Evolutionary conservation across 2,797 vertebrate genomes (phyloP), one percentile per base, ranked within the genome.

Genomic region (Schizothorax lantsangensis): DNA sequence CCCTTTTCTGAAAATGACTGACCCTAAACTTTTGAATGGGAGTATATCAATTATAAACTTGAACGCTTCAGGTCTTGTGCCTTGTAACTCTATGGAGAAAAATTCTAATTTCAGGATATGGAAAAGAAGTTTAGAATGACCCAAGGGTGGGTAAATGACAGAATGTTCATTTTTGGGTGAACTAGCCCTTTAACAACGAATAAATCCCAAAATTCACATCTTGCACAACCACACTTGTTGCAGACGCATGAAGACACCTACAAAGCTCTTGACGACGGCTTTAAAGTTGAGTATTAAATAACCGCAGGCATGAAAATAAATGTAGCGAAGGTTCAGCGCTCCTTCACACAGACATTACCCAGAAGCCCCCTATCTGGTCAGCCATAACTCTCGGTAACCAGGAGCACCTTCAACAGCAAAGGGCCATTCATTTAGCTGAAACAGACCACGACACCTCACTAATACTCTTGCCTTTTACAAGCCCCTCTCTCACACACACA

Each of bases 391-490:
- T 68, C 45, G 14, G 66, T 79, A 68, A 84, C 72, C 82, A 86
- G 87, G 72, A 81, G 62, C 88, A 78, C 57, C 69, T 81, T 80
- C 66, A 36, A 79, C 26, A 47, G 75, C 72, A 74, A 77, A 89
- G 75, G 52, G 74, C 77, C 33, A 80, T 86, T 54, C 74, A 83
- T 88, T 84, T 84, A 68, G 40, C 79, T 74, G 79, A 74, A 81
- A 81, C 79, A 71, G 69, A 73, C 82, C 74, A 79, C 83, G 45
- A 64, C 79, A 68, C 79, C 17, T 54, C 71, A 57, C 74, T 84
- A 90, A 88, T 68, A 86, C 77, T 69, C 81, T 79, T 69, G 71
- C 80, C 54, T 86, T 86, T 84, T 88, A 85, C 72, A 88, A 90
- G 88, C 72, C 79, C 79, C 80, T 81, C 52, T 79, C 74, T 40